Conservation (phyloP, 2,888 invertebrate species). For the Orthonychiurus folsomi region DNA sequence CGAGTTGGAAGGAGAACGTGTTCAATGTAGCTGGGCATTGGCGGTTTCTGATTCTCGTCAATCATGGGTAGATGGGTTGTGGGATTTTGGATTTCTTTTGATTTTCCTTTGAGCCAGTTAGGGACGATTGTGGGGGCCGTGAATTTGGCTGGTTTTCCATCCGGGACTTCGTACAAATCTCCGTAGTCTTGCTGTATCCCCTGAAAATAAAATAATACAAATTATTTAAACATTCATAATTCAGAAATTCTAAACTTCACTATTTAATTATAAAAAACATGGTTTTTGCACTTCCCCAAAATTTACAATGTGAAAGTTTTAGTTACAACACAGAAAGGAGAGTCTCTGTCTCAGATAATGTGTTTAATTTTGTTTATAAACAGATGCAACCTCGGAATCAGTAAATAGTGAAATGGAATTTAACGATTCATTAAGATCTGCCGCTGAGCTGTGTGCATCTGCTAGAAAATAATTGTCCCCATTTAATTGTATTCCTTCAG, state of each 20-base stretch:
- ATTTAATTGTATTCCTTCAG: too few relatives aligned
- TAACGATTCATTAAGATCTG: too few relatives aligned
- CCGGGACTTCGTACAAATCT: conserved; percentile 39
- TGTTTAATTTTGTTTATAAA: too few relatives aligned
- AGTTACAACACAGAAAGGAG: too few relatives aligned
- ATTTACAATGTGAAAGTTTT: too few relatives aligned
- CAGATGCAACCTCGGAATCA: too few relatives aligned
- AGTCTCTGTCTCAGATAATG: too few relatives aligned
- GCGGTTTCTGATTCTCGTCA: conserved; percentile 39
- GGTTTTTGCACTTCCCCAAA: too few relatives aligned
- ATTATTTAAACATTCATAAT: background rate
- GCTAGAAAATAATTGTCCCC: too few relatives aligned
- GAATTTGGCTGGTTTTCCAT: conserved; percentile 31
- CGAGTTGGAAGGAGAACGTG: conserved; percentile 39
- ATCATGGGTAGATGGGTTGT: background rate
- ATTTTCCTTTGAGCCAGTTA: background rate
- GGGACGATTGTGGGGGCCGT: background rate
- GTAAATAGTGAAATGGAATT: too few relatives aligned
- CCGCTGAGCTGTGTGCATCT: too few relatives aligned
- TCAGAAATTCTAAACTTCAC: background rate
- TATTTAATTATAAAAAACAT: too few relatives aligned
- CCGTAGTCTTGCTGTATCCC: background rate
- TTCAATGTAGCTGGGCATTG: conserved; percentile 38
- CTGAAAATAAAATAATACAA: background rate
- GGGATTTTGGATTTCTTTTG: background rate